Base-by-base conservation (phyloP, 2,797 vertebrate species). In the Argentina silus region DNA sequence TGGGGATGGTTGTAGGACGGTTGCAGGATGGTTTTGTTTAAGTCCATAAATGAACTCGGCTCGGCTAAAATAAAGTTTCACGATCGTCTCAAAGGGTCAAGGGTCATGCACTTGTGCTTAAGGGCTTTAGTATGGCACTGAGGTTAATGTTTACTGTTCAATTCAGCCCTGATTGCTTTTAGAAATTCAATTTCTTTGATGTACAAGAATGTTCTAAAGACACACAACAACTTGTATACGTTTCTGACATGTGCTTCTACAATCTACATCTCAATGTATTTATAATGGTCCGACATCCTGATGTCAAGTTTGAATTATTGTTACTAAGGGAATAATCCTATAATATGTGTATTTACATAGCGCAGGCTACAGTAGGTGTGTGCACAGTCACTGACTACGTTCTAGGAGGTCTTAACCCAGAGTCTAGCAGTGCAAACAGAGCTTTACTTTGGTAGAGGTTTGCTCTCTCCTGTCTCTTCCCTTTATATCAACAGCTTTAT, bases 41-140 rank as follows among this genome's bases (percentile, higher is more conserved):
- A 11, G 12, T n/a, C 21, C 3, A 55, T 15, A 36, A 19, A 23
- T 14, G 3, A 60, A 70, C 0, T 4, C 27, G 27, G 27, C 2
- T 36, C 44, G 17, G 42, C 57, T 64, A 19, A n/a, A 17, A 19
- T 14, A 6, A 75, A 53, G 42, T 53, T 21, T 47, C 61, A 36
- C 10, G 10, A 9, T 17, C 9, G 42, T 55, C 75, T 17, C 10
- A 65, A 76, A 64, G 55, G 78, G 57, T 69, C 56, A 60, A 48
- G 71, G 43, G 17, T 71, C 82, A 86, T 87, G 81, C 86, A 82
- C 68, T 85, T 88, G 79, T 76, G 74, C 70, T 86, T 42, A 10
- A 21, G 70, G 19, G 50, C 6, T 15, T 63, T 76, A 75, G 11
- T 72, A 72, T 83, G 71, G 55, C 81, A 83, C 72, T 82, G 10